Conservation (phyloP, 2,888 invertebrate species). For the Acanthosepion pharaonis region DNA sequence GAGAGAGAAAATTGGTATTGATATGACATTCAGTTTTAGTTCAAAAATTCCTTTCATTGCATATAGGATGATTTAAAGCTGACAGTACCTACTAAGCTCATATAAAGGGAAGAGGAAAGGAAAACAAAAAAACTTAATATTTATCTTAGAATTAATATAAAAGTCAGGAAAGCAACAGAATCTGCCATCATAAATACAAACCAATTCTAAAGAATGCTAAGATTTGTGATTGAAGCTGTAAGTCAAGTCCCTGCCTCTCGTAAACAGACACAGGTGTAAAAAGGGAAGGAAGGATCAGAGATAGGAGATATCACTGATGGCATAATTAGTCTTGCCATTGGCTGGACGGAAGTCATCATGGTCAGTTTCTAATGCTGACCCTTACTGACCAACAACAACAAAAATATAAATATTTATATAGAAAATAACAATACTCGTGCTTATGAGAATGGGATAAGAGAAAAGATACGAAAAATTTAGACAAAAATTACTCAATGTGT, state of each 20-base stretch:
- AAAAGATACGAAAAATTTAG: background rate
- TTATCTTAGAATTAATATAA: background rate
- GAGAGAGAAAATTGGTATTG: background rate
- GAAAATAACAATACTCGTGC: background rate
- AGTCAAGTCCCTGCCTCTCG: background rate
- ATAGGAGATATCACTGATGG: background rate
- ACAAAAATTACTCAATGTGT: background rate
- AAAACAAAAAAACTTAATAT: background rate
- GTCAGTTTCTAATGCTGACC: background rate
- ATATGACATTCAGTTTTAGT: background rate
- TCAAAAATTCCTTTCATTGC: background rate
- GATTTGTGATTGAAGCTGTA: background rate
- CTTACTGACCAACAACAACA: slow-evolving; percentile 22
- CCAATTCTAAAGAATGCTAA: background rate
- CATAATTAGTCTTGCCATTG: background rate
- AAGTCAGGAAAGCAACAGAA: background rate
- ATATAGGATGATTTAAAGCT: background rate
- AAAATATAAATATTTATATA: background rate
- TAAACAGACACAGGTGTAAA: background rate
- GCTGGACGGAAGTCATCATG: slow-evolving; percentile 1
- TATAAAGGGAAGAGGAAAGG: background rate
- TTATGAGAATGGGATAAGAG: background rate
- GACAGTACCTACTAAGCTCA: background rate
- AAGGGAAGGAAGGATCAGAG: background rate
- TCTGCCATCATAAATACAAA: background rate